Conservation (phyloP, 2,888 invertebrate species). For the Gryllus longicercus region DNA sequence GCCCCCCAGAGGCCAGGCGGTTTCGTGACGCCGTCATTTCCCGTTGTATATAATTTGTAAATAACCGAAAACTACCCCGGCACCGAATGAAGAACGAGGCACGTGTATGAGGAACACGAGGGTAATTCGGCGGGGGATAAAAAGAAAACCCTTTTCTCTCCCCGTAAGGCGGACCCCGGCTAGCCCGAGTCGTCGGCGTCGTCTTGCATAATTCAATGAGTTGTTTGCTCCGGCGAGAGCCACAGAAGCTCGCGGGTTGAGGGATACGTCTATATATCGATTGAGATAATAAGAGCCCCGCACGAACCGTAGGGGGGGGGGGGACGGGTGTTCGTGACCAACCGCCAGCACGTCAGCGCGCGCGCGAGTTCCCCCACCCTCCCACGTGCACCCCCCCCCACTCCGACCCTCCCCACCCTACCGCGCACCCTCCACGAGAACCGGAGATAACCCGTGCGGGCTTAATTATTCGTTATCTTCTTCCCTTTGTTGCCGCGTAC, state of each 20-base stretch:
- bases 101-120: not conserved
- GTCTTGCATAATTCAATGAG: not conserved
- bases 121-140: not conserved
- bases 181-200: not conserved
- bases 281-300: not conserved
- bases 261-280: not conserved
- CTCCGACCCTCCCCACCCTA: too few species aligned
- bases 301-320: not conserved
- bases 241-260: not conserved
- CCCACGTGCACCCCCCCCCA: too few species aligned
- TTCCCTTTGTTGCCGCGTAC: not conserved
- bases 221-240: not conserved
- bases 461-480: not conserved
- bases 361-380: not conserved
- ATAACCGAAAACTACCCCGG: slow-evolving; percentile 1
- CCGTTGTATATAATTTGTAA: slow-evolving; percentile 17
- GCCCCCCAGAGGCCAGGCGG: too few species aligned
- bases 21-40: not conserved
- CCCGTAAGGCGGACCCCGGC: not conserved
- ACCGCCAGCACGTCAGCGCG: not conserved
- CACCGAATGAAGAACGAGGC: not conserved
- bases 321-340: not conserved
- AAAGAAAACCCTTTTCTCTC: not conserved
- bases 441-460: slow-evolving; percentile 9
- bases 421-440: not conserved